These are phyloP conservation scores for Apodemia duryi DNA, from an alignment of 2,888 invertebrate genomes.

Conservation along the genomic window DNA sequence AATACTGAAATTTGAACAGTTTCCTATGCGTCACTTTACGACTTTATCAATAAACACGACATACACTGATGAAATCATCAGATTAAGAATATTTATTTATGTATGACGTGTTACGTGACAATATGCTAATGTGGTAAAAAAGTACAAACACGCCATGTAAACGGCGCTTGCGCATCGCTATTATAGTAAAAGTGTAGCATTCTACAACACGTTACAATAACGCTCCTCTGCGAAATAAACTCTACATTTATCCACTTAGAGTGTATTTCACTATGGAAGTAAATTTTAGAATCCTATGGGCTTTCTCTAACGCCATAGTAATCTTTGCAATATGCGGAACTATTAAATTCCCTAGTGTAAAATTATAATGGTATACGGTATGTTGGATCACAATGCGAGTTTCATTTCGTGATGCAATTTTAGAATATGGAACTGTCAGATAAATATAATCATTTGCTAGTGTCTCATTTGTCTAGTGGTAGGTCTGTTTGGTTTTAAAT, in stretches of 20 bases:
- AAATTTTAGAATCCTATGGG: constrained; percentile 7
- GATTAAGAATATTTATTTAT: constrained; percentile 31
- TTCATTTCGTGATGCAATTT: constrained; percentile 3
- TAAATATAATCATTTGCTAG: too few relatives aligned
- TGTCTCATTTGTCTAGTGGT: too few relatives aligned
- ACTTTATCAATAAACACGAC: neutral
- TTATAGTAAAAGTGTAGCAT: constrained; percentile 55
- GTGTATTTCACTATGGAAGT: neutral
- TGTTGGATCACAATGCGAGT: constrained; percentile 12
- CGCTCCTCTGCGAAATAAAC: neutral
- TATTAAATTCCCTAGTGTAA: constrained; percentile 12
- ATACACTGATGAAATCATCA: constrained; percentile 31
- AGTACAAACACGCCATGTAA: constrained; percentile 36
- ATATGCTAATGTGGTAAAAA: constrained; percentile 49
- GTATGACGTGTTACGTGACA: constrained; percentile 40
- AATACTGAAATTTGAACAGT: neutral
- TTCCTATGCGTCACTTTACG: neutral
- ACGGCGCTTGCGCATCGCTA: constrained; percentile 29
- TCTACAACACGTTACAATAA: neutral
- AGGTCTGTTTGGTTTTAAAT: too few relatives aligned
- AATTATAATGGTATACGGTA: constrained; percentile 13
- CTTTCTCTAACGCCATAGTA: constrained; percentile 8
- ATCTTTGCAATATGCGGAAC: constrained; percentile 11
- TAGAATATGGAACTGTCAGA: neutral
- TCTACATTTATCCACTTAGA: neutral